Percentiles rank a stretch among this genome's conserved stretches.
Conservation (phyloP, 2,113 vertebrate species). For the Austrofundulus limnaeus region DNA sequence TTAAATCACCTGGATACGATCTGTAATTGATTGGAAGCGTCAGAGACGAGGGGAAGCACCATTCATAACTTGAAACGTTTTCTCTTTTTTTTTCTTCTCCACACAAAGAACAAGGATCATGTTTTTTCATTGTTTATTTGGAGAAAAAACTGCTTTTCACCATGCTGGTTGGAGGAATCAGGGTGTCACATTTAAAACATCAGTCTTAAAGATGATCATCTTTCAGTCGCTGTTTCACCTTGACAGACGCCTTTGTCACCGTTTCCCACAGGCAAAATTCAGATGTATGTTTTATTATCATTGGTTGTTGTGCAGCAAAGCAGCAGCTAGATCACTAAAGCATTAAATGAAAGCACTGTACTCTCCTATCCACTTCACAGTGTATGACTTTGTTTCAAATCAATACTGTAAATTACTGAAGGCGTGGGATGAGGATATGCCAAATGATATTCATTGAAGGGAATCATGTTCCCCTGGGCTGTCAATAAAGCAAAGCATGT, state of each 20-base stretch:
- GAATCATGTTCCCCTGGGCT: slow-evolving; percentile 68
- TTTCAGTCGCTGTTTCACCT: slow-evolving; percentile 48
- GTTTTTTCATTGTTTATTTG: slow-evolving; percentile 61
- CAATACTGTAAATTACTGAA: slow-evolving; percentile 79
- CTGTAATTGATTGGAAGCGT: slow-evolving; percentile 78
- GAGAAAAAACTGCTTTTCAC: slow-evolving; percentile 45
- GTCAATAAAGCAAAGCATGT: slow-evolving; percentile 60
- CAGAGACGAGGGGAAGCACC: slow-evolving; percentile 44
- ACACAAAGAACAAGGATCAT: slow-evolving; percentile 36
- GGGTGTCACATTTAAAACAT: slow-evolving; percentile 46
- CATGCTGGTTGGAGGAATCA: slow-evolving; percentile 22
- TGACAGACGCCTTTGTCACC: slow-evolving; percentile 49
- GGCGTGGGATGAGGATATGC: slow-evolving; percentile 61
- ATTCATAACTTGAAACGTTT: slow-evolving; percentile 73
- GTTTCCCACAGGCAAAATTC: slow-evolving; percentile 41
- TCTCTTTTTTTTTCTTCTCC: too few relatives aligned
- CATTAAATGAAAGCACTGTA: slow-evolving; percentile 69
- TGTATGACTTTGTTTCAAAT: slow-evolving; percentile 72
- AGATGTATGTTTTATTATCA: slow-evolving; percentile 40
- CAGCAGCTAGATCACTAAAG: slow-evolving; percentile 60
- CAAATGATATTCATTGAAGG: slow-evolving; percentile 78
- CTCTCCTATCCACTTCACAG: slow-evolving; percentile 63
- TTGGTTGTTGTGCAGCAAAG: slow-evolving; percentile 49
- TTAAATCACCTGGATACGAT: slow-evolving; percentile 79
- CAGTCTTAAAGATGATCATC: slow-evolving; percentile 27